Evolutionary conservation across 2,888 invertebrate species (phyloP).

Genomic region (Sussaba pulchella): DNA sequence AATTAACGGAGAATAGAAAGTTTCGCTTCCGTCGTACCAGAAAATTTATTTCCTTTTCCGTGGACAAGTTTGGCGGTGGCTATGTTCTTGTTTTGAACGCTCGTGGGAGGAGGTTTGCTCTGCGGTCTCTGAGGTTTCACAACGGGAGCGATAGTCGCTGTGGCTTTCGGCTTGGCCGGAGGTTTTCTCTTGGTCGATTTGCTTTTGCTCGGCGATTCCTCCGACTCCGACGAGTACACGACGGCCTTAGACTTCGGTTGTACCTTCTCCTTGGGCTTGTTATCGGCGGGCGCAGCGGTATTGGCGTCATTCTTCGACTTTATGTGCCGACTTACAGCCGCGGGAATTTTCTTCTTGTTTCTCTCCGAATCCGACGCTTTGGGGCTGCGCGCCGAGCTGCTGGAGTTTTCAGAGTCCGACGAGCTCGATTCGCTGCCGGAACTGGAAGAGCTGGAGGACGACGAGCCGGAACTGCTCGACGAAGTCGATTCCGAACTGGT

Average conservation of each 20-base stretch:
- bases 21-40: slow-evolving; percentile 70
- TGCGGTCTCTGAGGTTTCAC: slow-evolving; percentile 85
- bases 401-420: slow-evolving; percentile 82
- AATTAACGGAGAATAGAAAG: too few species aligned
- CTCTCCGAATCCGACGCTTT: slow-evolving; percentile 80
- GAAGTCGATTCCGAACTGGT: slow-evolving; percentile 83
- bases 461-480: slow-evolving; percentile 80
- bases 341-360: slow-evolving; percentile 77
- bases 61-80: slow-evolving; percentile 78
- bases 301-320: slow-evolving; percentile 78
- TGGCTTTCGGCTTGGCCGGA: slow-evolving; percentile 88
- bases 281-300: slow-evolving; percentile 71
- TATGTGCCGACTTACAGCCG: slow-evolving; percentile 74
- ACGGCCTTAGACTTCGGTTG: slow-evolving; percentile 76
- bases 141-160: slow-evolving; percentile 87
- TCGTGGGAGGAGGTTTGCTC: slow-evolving; percentile 80
- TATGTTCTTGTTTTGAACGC: slow-evolving; percentile 77
- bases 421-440: slow-evolving; percentile 83
- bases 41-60: slow-evolving; percentile 78
- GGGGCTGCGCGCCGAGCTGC: slow-evolving; percentile 81
- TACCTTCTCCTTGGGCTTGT: slow-evolving; percentile 79
- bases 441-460: slow-evolving; percentile 82
- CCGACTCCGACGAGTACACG: slow-evolving; percentile 82
- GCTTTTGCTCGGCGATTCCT: slow-evolving; percentile 79
- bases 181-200: slow-evolving; percentile 85